phyloP scores from a whole-genome alignment of 2,113 vertebrate species.

The Scomber scombrus region DNA sequence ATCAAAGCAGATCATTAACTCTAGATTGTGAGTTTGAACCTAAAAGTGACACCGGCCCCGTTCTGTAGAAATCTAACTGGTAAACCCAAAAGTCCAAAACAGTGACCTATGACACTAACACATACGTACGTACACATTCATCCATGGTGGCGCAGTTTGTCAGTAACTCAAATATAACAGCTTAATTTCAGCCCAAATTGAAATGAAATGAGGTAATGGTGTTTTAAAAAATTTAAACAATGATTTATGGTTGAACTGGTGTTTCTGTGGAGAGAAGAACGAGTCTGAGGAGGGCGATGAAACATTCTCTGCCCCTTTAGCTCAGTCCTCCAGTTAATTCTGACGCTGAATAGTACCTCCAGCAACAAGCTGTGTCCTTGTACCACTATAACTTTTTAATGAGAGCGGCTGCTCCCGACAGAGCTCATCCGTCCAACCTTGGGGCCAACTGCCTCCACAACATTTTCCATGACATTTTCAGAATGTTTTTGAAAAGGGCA shows the following conservation, averaged over 20 bases:
- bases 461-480: conserved; percentile 69
- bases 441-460: conserved; percentile 39
- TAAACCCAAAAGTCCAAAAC: neutral
- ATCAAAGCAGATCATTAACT: too few relatives aligned
- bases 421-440: conserved; percentile 58
- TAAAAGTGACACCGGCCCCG: neutral
- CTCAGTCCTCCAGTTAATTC: conserved; percentile 33
- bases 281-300: neutral
- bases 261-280: neutral
- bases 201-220: neutral
- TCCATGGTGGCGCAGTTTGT: neutral
- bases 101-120: neutral
- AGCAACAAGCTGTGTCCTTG: conserved; percentile 64
- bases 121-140: neutral
- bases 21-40: too few relatives aligned
- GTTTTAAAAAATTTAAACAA: conserved; percentile 14
- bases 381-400: conserved; percentile 70
- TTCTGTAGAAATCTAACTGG: neutral
- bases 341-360: conserved; percentile 32
- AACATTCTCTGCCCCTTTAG: conserved; percentile 8
- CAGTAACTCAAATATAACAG: neutral
- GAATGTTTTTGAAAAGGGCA: conserved; percentile 67
- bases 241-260: neutral
- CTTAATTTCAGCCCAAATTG: neutral
- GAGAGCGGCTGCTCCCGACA: conserved; percentile 62